Base-by-base conservation (phyloP, 2,797 vertebrate genomes). In the Megalops cyprinoides region DNA sequence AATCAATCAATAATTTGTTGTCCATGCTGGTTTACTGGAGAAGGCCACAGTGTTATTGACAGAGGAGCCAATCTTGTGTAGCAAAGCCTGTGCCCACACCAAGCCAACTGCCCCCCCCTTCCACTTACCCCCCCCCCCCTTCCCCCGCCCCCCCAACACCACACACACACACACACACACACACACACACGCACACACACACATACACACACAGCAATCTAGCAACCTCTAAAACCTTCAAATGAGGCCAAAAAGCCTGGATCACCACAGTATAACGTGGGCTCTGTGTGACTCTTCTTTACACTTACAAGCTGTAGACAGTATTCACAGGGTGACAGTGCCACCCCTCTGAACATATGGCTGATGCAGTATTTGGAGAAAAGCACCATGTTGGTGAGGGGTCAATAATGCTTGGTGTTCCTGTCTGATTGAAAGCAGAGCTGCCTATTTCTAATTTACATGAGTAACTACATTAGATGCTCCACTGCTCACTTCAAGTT, bases 1-100 rank as follows among this genome's bases (percentile, higher is more conserved):
- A 71, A 78, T 78, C 76, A 73, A 78, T 77, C 76, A 56, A 77
- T 78, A 73, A 77, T 71, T 77, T 37, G 20, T 71, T 58, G 23
- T 20, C 62, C 37, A 9, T 44, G 58, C 65, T 71, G 25, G 62
- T 34, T 53, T 12, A 25, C 60, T 48, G 14, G 31, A 39, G 39
- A 46, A 39, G n/a, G 62, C 34, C 75, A 53, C 51, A 28, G 12
- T 2, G 51, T 28, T 82, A 71, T 77, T 74, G 65, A 74, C 76
- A 56, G 23, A 71, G 49, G 76, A 78, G 76, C 51, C 76, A 81
- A 81, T 77, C 42, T 51, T 48, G 25, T 37, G 8, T 56, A 56
- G 67, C 75, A 34, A 18, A n/a, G n/a, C n/a, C n/a, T n/a, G n/a
- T n/a, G n/a, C n/a, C n/a, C n/a, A n/a, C n/a, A n/a, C n/a, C n/a